These are phyloP conservation scores for Catagonus wagneri DNA, from an alignment of 2,113 vertebrate genomes.

Conservation along the genomic window DNA sequence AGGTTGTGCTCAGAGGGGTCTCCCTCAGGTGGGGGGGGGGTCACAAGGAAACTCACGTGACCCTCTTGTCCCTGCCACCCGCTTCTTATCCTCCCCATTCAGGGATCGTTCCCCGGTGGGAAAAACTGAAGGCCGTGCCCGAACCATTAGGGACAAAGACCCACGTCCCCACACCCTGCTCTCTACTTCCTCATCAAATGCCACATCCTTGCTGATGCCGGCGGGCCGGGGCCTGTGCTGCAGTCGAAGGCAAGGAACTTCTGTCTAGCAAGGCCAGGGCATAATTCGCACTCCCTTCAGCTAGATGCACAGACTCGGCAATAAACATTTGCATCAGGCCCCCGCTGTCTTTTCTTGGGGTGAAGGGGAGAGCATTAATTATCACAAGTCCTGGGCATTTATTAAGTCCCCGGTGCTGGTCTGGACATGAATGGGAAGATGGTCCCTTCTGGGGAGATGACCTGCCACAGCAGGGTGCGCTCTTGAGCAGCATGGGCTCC, in stretches of 20 bases:
- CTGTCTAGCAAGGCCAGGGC: neutral
- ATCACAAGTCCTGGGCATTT: neutral
- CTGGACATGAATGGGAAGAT: neutral
- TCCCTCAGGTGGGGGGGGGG: conserved; percentile 26
- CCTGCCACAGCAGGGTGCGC: neutral
- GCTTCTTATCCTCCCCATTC: neutral
- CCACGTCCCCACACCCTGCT: neutral
- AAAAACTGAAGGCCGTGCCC: neutral
- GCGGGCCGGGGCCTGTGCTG: neutral
- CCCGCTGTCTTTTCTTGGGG: conserved; percentile 52
- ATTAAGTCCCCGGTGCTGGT: neutral
- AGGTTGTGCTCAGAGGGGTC: neutral
- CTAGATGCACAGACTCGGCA: conserved; percentile 27
- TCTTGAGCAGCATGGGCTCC: neutral
- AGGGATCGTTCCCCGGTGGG: neutral
- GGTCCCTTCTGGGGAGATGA: neutral
- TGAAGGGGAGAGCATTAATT: neutral
- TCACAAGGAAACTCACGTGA: neutral
- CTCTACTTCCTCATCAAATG: neutral
- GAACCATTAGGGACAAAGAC: neutral
- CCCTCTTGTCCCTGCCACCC: neutral
- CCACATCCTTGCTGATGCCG: neutral
- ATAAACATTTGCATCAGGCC: conserved; percentile 63
- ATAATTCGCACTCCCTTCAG: neutral
- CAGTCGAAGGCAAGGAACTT: neutral